Conservation (phyloP, 2,797 vertebrate species). For the Danio choprae region DNA sequence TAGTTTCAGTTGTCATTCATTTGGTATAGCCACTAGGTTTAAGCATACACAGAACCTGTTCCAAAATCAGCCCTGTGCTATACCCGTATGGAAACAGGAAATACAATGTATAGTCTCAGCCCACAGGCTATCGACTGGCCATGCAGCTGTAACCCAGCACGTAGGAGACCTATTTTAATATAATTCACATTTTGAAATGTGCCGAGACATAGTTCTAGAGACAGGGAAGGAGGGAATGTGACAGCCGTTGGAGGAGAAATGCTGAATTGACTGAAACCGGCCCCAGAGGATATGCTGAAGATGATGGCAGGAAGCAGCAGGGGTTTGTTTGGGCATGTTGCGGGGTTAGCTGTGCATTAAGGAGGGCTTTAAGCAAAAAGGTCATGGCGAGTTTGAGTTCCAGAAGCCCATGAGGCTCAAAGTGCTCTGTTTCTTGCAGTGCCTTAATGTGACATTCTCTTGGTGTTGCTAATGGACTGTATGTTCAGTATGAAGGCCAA, state of each 20-base stretch:
- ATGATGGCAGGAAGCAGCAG: conserved; percentile 52
- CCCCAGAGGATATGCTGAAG: conserved; percentile 50
- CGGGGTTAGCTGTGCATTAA: conserved; percentile 38
- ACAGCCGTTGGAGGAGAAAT: conserved; percentile 16
- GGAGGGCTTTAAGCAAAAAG: conserved; percentile 30
- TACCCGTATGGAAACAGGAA: conserved; percentile 62
- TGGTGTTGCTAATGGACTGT: conserved; percentile 36
- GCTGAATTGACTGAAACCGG: conserved; percentile 34
- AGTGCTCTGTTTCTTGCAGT: background rate
- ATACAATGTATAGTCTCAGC: background rate
- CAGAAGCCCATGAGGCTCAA: conserved; percentile 15
- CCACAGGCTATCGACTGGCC: background rate
- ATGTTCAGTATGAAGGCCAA: conserved; percentile 30
- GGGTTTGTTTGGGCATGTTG: conserved; percentile 40
- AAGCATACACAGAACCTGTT: background rate
- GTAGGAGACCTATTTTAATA: conserved; percentile 2
- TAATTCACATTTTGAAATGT: background rate
- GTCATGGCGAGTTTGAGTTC: conserved; percentile 34
- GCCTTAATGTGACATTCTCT: conserved; percentile 23
- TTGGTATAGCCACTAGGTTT: background rate
- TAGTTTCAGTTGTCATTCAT: too few species aligned
- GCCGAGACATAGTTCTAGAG: background rate
- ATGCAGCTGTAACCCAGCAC: background rate
- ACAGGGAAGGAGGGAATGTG: background rate
- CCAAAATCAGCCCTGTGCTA: conserved; percentile 41